Conservation (phyloP, 2,888 invertebrate genomes). For the Papilio demoleus region DNA sequence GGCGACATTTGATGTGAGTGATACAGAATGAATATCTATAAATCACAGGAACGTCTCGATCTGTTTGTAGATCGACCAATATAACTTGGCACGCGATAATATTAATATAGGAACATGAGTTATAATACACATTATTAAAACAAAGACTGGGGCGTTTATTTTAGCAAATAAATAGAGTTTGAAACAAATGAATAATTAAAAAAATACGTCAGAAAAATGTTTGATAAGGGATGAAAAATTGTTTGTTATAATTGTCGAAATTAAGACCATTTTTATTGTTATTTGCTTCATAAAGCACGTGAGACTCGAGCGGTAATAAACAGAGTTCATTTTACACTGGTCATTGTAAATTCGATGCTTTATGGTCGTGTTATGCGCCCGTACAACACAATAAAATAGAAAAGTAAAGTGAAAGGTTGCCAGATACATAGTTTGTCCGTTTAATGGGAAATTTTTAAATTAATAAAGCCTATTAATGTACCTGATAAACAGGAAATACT, state of each 20-base stretch:
- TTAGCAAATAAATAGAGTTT: too few species aligned
- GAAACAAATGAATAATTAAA: too few species aligned
- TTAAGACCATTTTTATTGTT: not conserved
- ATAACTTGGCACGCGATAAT: not conserved
- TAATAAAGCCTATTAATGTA: constrained; percentile 37
- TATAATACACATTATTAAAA: not conserved
- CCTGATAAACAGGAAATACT: constrained; percentile 33
- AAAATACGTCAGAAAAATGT: too few species aligned
- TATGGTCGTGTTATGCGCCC: constrained; percentile 60
- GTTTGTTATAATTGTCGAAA: too few species aligned
- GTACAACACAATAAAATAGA: constrained; percentile 64
- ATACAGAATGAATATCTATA: constrained; percentile 60
- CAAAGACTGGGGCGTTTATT: too few species aligned
- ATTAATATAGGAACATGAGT: not conserved
- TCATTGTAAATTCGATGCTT: constrained; percentile 54
- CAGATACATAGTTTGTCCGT: constrained; percentile 36
- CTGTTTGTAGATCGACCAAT: constrained; percentile 59
- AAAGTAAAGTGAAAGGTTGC: constrained; percentile 58
- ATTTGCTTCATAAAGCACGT: not conserved
- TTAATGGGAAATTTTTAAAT: constrained; percentile 36
- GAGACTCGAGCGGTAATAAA: constrained; percentile 25
- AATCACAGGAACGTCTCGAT: constrained; percentile 65
- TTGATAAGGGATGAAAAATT: too few species aligned
- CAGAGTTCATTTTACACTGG: constrained; percentile 45
- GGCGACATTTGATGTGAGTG: constrained; percentile 38